Conservation (phyloP, 2,797 vertebrate genomes). For the Varecia variegata region DNA sequence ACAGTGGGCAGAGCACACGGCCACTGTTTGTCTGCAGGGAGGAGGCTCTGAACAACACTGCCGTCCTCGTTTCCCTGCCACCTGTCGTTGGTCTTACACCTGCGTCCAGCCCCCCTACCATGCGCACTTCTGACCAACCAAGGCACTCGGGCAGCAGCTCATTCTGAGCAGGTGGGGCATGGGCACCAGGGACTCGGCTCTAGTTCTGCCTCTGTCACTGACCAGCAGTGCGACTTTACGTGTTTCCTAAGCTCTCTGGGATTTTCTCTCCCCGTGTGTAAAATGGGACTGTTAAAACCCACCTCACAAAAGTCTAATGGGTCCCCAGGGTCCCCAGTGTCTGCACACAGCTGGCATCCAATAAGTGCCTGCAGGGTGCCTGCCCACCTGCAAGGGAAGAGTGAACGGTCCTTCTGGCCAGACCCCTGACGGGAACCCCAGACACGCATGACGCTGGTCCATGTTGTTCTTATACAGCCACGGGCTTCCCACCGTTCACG, state of each 20-base stretch:
- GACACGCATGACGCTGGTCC: accelerated
- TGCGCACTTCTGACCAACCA: not conserved
- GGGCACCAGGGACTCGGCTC: not conserved
- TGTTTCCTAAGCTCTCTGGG: not conserved
- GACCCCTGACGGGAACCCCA: not conserved
- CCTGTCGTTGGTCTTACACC: not conserved
- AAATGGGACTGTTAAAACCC: not conserved
- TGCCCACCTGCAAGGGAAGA: not conserved
- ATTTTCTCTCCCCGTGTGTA: not conserved
- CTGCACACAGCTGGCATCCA: not conserved
- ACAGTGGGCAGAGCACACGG: constrained; percentile 64
- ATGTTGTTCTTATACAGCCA: not conserved
- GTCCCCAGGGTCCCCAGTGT: not conserved
- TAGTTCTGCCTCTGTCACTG: not conserved
- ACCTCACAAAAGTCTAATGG: not conserved
- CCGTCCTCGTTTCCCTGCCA: not conserved
- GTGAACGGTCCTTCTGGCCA: not conserved
- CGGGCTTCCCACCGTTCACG: accelerated
- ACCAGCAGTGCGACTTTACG: not conserved
- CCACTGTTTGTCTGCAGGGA: constrained; percentile 73
- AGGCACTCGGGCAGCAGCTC: not conserved
- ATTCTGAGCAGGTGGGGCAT: not conserved
- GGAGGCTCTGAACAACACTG: constrained; percentile 51
- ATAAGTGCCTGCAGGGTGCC: not conserved
- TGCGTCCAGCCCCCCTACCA: not conserved